Conservation (phyloP, 2,888 invertebrate genomes). For the Pristionchus mayeri region DNA sequence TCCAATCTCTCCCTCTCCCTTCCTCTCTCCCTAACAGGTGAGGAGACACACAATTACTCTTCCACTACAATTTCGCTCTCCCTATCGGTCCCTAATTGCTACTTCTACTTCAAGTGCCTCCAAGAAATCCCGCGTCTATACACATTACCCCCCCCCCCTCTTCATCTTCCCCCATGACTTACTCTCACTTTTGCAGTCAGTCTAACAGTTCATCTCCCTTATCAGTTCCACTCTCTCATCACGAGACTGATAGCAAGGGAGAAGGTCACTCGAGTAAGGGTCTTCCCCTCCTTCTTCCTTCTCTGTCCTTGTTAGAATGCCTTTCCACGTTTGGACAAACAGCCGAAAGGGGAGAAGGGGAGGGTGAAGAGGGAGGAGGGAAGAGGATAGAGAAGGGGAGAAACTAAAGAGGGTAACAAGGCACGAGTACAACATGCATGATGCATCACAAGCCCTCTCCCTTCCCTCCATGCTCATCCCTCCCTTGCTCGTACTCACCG, state of each 20-base stretch:
- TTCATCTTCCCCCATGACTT: no score
- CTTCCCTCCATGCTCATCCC: no score
- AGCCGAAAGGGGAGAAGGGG: background rate
- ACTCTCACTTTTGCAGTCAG: no score
- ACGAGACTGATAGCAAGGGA: constrained; percentile 23
- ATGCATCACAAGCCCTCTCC: no score
- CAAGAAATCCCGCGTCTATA: background rate
- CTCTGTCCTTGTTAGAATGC: constrained; percentile 3
- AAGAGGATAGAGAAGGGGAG: background rate
- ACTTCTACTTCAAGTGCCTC: background rate
- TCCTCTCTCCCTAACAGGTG: background rate
- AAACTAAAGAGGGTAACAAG: background rate
- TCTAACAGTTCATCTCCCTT: background rate
- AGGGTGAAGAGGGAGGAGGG: background rate
- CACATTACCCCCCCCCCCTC: background rate
- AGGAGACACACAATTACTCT: no score
- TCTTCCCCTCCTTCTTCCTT: background rate
- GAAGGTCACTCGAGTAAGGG: background rate
- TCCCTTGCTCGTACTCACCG: constrained; percentile 56
- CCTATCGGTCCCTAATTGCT: background rate
- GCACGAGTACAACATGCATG: no score
- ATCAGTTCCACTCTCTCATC: constrained; percentile 7
- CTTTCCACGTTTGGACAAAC: constrained; percentile 10
- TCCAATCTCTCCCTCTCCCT: background rate
- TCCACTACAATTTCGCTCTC: no score